phyloP scores from a whole-genome alignment of 2,888 invertebrate species.

The Ectemnius continuus region DNA sequence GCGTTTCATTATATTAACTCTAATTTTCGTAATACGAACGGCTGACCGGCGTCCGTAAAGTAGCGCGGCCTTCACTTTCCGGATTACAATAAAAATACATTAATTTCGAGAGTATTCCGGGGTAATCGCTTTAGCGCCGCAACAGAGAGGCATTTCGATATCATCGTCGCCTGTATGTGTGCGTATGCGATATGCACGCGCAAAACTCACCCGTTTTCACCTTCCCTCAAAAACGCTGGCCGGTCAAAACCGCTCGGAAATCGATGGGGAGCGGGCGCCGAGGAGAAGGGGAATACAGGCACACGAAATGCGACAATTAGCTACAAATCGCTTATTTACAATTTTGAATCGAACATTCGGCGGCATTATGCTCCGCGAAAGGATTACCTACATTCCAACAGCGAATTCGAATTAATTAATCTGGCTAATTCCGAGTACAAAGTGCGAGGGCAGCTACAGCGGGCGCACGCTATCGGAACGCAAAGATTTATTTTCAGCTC shows the following conservation, averaged over 20 bases:
- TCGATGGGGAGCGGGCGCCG: background rate
- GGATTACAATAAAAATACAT: conserved; percentile 34
- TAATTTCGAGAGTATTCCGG: conserved; percentile 18
- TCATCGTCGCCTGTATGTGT: no score
- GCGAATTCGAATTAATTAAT: conserved; percentile 64
- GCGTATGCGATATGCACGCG: no score
- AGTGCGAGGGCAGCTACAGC: conserved; percentile 36
- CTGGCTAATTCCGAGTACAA: conserved; percentile 49
- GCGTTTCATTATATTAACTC: no score
- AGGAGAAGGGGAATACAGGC: background rate
- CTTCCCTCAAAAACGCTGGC: background rate
- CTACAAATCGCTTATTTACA: conserved; percentile 53
- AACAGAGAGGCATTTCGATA: background rate
- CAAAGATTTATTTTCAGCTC: conserved; percentile 37
- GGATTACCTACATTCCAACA: conserved; percentile 60
- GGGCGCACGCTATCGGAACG: conserved; percentile 14
- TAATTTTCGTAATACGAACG: no score
- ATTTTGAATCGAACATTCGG: conserved; percentile 48
- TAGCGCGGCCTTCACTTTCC: conserved; percentile 9
- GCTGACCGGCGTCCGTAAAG: conserved; percentile 2
- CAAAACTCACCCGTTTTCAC: no score
- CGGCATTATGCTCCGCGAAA: conserved; percentile 46
- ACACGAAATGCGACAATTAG: conserved; percentile 42
- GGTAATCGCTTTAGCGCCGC: conserved; percentile 36
- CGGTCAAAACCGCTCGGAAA: no score